phyloP scores from a whole-genome alignment of 2,113 vertebrate species.

The Porphyrio hochstetteri region DNA sequence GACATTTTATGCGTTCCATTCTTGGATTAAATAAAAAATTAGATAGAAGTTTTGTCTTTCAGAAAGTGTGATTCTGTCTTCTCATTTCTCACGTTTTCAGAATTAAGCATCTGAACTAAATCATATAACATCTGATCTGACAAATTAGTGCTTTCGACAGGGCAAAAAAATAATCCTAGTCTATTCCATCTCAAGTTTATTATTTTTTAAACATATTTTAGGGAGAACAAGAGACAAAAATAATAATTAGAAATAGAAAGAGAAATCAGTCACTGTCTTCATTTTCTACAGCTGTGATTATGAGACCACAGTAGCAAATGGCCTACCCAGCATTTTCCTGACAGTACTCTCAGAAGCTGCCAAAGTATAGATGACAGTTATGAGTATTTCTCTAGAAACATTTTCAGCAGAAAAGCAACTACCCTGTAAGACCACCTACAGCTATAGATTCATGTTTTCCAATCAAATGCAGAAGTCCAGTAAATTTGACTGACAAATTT shows the following conservation, averaged over 20 bases:
- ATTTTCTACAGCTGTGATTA: background rate
- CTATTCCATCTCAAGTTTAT: background rate
- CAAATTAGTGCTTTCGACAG: background rate
- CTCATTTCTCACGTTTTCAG: background rate
- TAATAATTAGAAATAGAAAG: background rate
- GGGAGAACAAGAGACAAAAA: background rate
- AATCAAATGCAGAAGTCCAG: background rate
- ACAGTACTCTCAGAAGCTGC: background rate
- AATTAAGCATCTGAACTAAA: background rate
- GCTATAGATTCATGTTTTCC: constrained; percentile 1
- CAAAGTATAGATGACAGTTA: constrained; percentile 6
- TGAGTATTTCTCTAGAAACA: constrained; percentile 22
- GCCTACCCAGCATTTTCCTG: background rate
- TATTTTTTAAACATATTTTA: background rate
- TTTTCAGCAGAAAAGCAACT: constrained; percentile 39
- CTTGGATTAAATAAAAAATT: background rate
- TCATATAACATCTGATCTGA: background rate
- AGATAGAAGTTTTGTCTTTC: constrained; percentile 1
- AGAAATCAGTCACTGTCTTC: background rate
- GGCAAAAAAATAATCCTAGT: background rate
- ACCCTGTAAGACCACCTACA: background rate
- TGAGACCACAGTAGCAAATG: constrained; percentile 26
- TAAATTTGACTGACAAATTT: background rate
- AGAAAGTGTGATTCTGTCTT: background rate
- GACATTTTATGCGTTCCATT: background rate